Evolutionary conservation across 2,797 vertebrate genomes (phyloP), one percentile per base, ranked within the genome.

Genomic region (Sus cebifrons): DNA sequence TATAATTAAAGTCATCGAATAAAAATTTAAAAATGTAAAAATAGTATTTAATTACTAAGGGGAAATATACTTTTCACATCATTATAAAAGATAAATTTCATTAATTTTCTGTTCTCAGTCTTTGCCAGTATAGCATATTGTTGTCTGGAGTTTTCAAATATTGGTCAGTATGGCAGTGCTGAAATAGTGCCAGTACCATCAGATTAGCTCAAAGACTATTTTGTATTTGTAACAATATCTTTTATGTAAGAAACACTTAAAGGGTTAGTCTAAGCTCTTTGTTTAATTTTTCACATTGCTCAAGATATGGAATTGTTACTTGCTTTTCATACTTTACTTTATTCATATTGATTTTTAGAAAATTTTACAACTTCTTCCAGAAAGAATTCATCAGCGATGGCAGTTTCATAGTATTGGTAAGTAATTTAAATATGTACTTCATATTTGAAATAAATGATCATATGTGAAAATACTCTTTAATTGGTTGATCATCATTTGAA

Each of bases 321-420:
- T 96, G 56, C 68, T 86, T 87, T 96, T 93, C 11, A 83, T 83
- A 96, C 10, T 58, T 82, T 88, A 68, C 32, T 92, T 93, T 96
- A 77, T 95, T 88, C 77, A 32, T 95, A 65, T 89, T 97, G 77
- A 96, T 93, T 98, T 97, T 91, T 98, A 99, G 99, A 99, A 99
- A 99, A 99, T 99, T 97, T 99, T 99, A 94, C 99, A 99, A 96
- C 99, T 99, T 92, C 99, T 99, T 98, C 99, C 99, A 18, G 99
- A 99, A 98, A 99, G 99, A 98, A 99, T 99, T 98, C 99, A 99
- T 98, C 99, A 99, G 91, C 98, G 99, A 98, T 99, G 99, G 99
- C 99, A 99, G 98, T 99, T 99, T 99, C 99, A 99, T 99, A 99
- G 99, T 98, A 99, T 99, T 94, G 99, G 99, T 99, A 98, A 98